A percentile compares a stretch with the other conserved stretches of the same genome.
phyloP scores from a whole-genome alignment of 2,797 vertebrate species.

The Cossypha dichroa region DNA sequence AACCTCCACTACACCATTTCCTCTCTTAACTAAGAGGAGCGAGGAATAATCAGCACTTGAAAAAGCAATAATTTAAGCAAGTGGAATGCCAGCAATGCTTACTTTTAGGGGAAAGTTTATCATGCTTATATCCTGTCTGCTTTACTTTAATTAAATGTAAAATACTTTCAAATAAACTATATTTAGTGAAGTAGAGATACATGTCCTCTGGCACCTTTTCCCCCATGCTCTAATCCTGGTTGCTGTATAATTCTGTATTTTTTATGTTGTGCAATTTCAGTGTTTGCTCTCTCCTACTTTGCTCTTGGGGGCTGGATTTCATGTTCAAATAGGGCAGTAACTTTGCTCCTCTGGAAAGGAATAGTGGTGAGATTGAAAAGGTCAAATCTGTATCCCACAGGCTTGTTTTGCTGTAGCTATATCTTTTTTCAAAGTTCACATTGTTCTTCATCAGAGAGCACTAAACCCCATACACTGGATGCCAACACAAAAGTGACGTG shows the following conservation, averaged over 20 bases:
- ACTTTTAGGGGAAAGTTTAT: constrained; percentile 70
- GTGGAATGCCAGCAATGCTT: constrained; percentile 70
- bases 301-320: background rate
- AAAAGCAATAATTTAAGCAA: constrained; percentile 65
- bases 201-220: constrained; percentile 42
- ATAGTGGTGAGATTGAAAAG: background rate
- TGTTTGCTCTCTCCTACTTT: background rate
- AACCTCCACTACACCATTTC: constrained; percentile 20
- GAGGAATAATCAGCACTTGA: constrained; percentile 52
- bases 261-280: background rate
- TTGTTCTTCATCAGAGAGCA: background rate
- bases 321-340: background rate
- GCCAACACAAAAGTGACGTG: background rate
- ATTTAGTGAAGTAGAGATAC: constrained; percentile 61
- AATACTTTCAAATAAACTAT: constrained; percentile 75
- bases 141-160: constrained; percentile 73
- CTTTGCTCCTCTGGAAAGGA: background rate
- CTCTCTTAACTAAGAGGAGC: constrained; percentile 44
- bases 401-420: background rate
- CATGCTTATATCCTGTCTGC: constrained; percentile 71
- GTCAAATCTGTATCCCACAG: background rate
- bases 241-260: constrained; percentile 35
- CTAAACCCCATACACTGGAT: background rate
- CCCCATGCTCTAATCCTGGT: constrained; percentile 46
- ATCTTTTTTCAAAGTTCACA: background rate